Evolutionary conservation across 2,113 vertebrate species (phyloP).

Genomic region (Zingel zingel): DNA sequence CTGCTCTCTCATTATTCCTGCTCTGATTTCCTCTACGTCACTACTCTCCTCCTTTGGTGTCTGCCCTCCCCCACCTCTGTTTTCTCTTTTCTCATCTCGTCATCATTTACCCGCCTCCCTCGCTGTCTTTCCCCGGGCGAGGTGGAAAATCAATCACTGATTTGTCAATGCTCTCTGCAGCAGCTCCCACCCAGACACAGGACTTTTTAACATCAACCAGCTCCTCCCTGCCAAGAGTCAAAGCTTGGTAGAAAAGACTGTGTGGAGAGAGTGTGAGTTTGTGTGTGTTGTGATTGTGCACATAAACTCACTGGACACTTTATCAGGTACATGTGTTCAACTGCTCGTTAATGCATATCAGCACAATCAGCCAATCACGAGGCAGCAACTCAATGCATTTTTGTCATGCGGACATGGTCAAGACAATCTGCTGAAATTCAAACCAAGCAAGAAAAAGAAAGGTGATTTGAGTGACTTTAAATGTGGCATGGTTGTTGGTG

Average conservation of each 20-base stretch:
- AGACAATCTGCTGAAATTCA: too few species aligned
- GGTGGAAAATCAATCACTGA: slow-evolving; percentile 75
- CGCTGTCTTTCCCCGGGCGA: slow-evolving; percentile 29
- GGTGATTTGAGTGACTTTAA: too few species aligned
- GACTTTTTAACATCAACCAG: slow-evolving; percentile 55
- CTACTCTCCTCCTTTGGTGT: background rate
- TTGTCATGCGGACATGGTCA: too few species aligned
- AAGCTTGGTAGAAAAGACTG: slow-evolving; percentile 10
- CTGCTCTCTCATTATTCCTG: slow-evolving; percentile 46
- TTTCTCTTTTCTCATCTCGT: slow-evolving; percentile 38
- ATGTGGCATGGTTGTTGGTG: too few species aligned
- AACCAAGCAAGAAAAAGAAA: too few species aligned
- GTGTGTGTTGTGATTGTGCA: background rate
- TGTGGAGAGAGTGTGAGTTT: background rate
- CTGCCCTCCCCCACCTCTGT: slow-evolving; percentile 9
- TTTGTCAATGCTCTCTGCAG: slow-evolving; percentile 55
- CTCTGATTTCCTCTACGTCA: slow-evolving; percentile 37
- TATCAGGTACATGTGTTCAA: too few species aligned
- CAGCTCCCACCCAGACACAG: slow-evolving; percentile 45
- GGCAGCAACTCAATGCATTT: too few species aligned
- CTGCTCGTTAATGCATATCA: too few species aligned
- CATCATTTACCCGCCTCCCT: slow-evolving; percentile 57
- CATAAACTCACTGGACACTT: too few species aligned
- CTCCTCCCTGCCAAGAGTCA: slow-evolving; percentile 23
- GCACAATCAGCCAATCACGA: too few species aligned